phyloP scores from a whole-genome alignment of 2,888 invertebrate species.

The Orthosia gothica region DNA sequence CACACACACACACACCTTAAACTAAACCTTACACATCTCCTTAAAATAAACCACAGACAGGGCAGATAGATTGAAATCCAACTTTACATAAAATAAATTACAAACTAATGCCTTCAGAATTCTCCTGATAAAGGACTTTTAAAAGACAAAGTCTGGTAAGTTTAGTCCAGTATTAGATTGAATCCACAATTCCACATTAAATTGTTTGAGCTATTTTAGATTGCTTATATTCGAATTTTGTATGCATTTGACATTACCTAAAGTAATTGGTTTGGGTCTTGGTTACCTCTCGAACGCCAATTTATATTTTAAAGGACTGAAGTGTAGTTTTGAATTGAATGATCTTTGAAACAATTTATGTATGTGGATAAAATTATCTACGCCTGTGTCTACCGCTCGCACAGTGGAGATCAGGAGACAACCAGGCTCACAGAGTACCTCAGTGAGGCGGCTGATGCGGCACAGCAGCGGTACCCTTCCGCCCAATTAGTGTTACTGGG shows the following conservation, averaged over 20 bases:
- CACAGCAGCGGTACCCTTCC: too few species aligned
- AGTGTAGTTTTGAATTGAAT: background rate
- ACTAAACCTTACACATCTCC: too few species aligned
- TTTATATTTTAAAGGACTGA: background rate
- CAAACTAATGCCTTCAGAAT: background rate
- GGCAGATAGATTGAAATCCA: too few species aligned
- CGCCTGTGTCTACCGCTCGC: too few species aligned
- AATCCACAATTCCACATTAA: slow-evolving; percentile 23
- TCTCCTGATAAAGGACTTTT: slow-evolving; percentile 10
- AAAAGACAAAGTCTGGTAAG: slow-evolving; percentile 34
- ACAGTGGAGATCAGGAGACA: too few species aligned
- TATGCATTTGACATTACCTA: slow-evolving; percentile 1
- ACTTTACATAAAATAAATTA: background rate
- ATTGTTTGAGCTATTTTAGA: slow-evolving; percentile 16
- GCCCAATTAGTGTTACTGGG: too few species aligned
- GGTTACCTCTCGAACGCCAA: background rate
- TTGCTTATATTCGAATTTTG: slow-evolving; percentile 15
- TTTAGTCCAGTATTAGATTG: slow-evolving; percentile 20
- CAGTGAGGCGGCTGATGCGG: too few species aligned
- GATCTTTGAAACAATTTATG: background rate
- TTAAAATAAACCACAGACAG: too few species aligned
- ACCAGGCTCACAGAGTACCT: too few species aligned
- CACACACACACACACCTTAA: too few species aligned
- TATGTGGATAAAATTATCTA: too few species aligned
- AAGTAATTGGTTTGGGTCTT: background rate